phyloP scores from a whole-genome alignment of 1,140 invertebrate species.

The Drosophila nannoptera region DNA sequence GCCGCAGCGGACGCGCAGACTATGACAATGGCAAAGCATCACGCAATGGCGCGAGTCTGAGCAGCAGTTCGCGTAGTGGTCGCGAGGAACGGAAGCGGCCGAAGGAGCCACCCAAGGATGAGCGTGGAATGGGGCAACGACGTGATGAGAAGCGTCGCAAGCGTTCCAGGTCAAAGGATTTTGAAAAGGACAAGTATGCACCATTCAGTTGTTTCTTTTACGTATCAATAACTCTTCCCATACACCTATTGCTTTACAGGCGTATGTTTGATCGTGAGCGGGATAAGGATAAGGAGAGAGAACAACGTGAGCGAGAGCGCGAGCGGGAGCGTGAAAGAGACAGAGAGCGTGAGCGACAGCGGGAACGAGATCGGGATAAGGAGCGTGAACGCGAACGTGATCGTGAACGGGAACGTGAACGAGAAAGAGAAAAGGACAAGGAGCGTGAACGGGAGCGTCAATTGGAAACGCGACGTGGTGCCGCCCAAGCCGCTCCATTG shows the following conservation, averaged over 20 bases:
- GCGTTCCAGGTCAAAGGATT: constrained; percentile 79
- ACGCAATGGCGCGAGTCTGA: constrained; percentile 37
- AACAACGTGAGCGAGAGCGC: constrained; percentile 40
- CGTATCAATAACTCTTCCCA: too few species aligned
- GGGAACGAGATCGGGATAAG: constrained; percentile 35
- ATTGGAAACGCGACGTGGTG: constrained; percentile 68
- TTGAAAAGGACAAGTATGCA: constrained; percentile 68
- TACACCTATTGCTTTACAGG: constrained; percentile 27
- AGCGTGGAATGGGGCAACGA: constrained; percentile 80
- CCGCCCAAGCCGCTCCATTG: constrained; percentile 19
- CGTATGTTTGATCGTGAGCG: constrained; percentile 57
- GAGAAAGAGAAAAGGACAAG: constrained; percentile 43
- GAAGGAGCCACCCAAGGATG: constrained; percentile 69
- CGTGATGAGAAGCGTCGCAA: constrained; percentile 71
- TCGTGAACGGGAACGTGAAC: constrained; percentile 45
- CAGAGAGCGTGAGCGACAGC: constrained; percentile 41
- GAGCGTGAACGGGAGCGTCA: constrained; percentile 68
- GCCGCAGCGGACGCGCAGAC: constrained; percentile 40
- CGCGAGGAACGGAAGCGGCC: constrained; percentile 57
- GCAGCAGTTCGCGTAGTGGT: constrained; percentile 33
- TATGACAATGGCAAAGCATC: constrained; percentile 62
- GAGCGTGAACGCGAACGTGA: constrained; percentile 75
- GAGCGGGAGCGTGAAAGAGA: constrained; percentile 79
- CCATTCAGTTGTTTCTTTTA: too few species aligned
- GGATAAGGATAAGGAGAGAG: constrained; percentile 34